phyloP scores from a whole-genome alignment of 2,888 invertebrate genomes.

The Lamellibrachia columna region DNA sequence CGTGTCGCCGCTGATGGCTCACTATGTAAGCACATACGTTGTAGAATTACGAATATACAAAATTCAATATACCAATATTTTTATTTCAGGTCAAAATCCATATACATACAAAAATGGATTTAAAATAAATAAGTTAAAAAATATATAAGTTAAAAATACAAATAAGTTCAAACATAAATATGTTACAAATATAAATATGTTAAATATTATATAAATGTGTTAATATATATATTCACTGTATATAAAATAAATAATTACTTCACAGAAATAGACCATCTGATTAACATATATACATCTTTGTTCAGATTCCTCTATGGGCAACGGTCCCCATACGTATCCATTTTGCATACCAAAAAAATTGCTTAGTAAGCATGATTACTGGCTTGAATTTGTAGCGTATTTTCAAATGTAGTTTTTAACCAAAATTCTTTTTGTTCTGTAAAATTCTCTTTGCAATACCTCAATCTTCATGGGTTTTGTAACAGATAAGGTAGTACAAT shows the following conservation, averaged over 20 bases:
- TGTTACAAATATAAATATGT: too few relatives aligned
- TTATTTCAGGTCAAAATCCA: too few relatives aligned
- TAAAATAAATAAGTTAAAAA: too few relatives aligned
- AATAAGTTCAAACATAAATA: too few relatives aligned
- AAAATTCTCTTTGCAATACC: background rate
- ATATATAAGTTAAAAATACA: too few relatives aligned
- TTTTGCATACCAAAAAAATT: background rate
- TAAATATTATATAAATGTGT: too few relatives aligned
- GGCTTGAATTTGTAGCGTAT: background rate
- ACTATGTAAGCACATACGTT: constrained; percentile 54
- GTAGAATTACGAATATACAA: background rate
- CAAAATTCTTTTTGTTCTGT: background rate
- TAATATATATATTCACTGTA: too few relatives aligned
- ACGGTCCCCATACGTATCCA: too few relatives aligned
- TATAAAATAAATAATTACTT: background rate
- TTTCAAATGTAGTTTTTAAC: background rate
- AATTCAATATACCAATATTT: too few relatives aligned
- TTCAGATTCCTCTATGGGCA: background rate
- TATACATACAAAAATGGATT: too few relatives aligned
- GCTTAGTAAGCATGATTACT: background rate
- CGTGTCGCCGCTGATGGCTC: constrained; percentile 57
- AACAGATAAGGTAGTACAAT: background rate
- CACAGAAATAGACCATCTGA: background rate
- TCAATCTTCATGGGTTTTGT: background rate
- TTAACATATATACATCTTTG: background rate